Base-by-base conservation (phyloP, 37 sponge, comb jelly and placozoan species). In the Eunapius fragilis region DNA sequence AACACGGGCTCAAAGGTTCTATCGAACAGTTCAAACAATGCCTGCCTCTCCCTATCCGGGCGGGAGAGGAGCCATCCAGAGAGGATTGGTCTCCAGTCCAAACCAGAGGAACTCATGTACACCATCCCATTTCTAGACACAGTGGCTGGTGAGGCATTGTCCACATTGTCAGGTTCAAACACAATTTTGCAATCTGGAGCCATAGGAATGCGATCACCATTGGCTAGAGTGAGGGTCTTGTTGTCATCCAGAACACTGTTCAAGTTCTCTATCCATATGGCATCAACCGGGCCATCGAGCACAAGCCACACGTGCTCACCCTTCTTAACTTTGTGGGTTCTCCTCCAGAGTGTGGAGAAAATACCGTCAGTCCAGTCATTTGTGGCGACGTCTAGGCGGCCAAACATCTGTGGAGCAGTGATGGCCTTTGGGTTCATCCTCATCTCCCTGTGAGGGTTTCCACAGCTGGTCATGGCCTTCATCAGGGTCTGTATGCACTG, bases 281-380 rank as follows among this genome's bases (percentile, higher is more conserved):
- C 95, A 94, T 98, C 99, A 34, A 98, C 99, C 5, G 99, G 99
- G 0, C 99, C 99, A 80, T 98, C 99, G 41, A 98, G 82, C 0
- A 97, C 94, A 24, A 98, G 91, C 99, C 99, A 98, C 11, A 97
- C 80, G 28, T 95, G 92, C 41, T 98, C 97, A 81, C 97, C 95
- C 68, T 98, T 96, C 91, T 97, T 97, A 3, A 94, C 74, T 35
- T 94, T 95, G 67, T 92, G 93, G 37, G 97, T 98, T n/a, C 93
- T 85, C n/a, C 99, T 74, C 97, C 97, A 98, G 0, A 97, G 90
- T 0, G 97, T 97, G 77, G 99, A 96, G 88, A 98, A 97, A 37
- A 98, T 95, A 17, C 99, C 99, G 80, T 98, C 99, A 11, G 99
- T 97, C 99, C 99, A 98, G 84, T 98, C 99, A 87, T 98, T 96